Evolutionary conservation across 2,888 invertebrate genomes (phyloP), one percentile per base, ranked within the genome.

Genomic region (Iphiclides podalirius): DNA sequence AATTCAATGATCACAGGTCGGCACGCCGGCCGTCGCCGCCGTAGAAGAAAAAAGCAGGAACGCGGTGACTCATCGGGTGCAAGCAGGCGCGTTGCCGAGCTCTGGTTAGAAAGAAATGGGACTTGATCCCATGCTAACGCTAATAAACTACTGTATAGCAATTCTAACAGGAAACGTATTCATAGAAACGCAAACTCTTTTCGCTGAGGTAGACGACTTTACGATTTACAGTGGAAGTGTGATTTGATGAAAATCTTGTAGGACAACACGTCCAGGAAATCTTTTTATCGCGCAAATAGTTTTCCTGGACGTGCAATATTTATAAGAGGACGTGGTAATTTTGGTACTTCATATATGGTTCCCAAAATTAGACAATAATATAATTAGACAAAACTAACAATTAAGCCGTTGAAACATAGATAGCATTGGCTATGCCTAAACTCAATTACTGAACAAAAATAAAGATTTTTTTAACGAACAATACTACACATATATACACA

Each of bases 51-150:
- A 60, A 58, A 46, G 52, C 26, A 8, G 37, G 63, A 62, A 66
- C n/a, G 52, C 34, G 8, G 38, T 64, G 63, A 66, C 11, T 66
- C 66, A 64, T 61, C 59, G 56, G 52, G 49, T n/a, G n/a, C n/a
- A n/a, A n/a, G n/a, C 39, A 46, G 48, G 17, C 36, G 45, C 50
- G 35, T 37, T 45, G 31, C 31, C 33, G 28, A 33, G 17, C 14
- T 20, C 33, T 33, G 31, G 31, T 14, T 33, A 13, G 28, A 28
- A 26, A 47, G 36, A 42, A 41, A 37, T 31, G 48, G 17, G 15
- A 48, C 37, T 36, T 20, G 41, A 35, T 23, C 12, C 20, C 14
- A 14, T 35, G 28, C 17, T 28, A 11, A 14, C 31, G 12, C 36
- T 36, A 41, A 36, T 11, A 31, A 20, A 12, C 12, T 1, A 37